phyloP scores from a whole-genome alignment of 2,797 vertebrate species.

The Anableps anableps region DNA sequence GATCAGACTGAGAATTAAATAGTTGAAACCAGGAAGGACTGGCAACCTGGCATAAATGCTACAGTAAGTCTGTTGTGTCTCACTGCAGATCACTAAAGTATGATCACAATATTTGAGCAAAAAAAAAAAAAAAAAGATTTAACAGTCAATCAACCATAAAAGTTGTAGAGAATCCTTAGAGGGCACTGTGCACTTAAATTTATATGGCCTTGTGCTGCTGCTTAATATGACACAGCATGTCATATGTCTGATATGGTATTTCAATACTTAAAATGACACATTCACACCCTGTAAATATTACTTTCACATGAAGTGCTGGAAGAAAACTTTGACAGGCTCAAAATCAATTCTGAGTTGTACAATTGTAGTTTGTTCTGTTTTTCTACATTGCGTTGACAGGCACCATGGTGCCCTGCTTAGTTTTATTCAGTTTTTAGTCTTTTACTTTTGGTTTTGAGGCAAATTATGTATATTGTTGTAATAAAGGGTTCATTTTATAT shows the following conservation, averaged over 20 bases:
- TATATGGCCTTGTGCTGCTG: background rate
- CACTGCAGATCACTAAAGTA: background rate
- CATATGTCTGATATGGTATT: constrained; percentile 52
- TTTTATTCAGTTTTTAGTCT: constrained; percentile 1
- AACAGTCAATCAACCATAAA: background rate
- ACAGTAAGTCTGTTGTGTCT: background rate
- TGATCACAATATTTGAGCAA: constrained; percentile 45
- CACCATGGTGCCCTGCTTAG: background rate
- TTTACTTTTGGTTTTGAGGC: too few relatives aligned
- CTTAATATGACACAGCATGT: constrained; percentile 13
- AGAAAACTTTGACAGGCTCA: background rate
- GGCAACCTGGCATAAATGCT: background rate
- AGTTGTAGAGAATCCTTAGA: background rate
- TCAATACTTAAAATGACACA: constrained; percentile 39
- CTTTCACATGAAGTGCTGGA: constrained; percentile 19
- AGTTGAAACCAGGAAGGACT: background rate
- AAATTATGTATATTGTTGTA: too few relatives aligned
- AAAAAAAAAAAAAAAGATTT: too few relatives aligned
- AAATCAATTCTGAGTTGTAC: constrained; percentile 17
- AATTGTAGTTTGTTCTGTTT: background rate
- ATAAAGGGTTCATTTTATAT: too few relatives aligned
- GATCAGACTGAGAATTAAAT: background rate
- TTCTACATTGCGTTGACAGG: background rate
- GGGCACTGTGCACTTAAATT: background rate
- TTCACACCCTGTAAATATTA: constrained; percentile 19